Conservation (phyloP, 2,113 vertebrate species). For the Tringa solitaria region DNA sequence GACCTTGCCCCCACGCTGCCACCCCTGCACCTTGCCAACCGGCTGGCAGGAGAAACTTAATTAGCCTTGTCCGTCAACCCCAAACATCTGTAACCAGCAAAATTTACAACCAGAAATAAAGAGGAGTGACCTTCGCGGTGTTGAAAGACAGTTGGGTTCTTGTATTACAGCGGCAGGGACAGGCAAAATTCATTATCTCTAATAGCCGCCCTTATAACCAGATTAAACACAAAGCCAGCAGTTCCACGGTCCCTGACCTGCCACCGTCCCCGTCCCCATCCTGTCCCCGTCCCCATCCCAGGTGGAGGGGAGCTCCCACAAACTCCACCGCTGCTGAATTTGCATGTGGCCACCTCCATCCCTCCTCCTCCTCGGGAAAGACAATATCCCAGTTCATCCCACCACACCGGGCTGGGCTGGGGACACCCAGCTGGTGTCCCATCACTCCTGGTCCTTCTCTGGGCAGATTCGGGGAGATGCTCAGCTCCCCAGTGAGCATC, state of each 20-base stretch:
- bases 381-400: background rate
- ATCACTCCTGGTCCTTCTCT: background rate
- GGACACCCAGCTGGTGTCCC: background rate
- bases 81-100: conserved; percentile 65
- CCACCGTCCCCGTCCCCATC: background rate
- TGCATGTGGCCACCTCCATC: background rate
- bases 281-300: background rate
- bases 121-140: conserved; percentile 65
- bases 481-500: accelerated
- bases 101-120: conserved; percentile 72
- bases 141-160: conserved; percentile 70
- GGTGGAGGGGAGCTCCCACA: background rate
- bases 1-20: background rate
- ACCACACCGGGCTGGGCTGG: background rate
- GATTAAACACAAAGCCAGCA: conserved; percentile 61
- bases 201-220: conserved; percentile 57
- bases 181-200: conserved; percentile 70
- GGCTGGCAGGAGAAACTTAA: conserved; percentile 35
- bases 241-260: conserved; percentile 21
- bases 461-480: background rate
- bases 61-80: conserved; percentile 42
- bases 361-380: background rate
- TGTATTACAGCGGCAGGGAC: conserved; percentile 65
- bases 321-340: background rate
- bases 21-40: conserved; percentile 26